These are phyloP conservation scores for Chionis minor DNA, from an alignment of 2,113 vertebrate species.

Conservation along the genomic window DNA sequence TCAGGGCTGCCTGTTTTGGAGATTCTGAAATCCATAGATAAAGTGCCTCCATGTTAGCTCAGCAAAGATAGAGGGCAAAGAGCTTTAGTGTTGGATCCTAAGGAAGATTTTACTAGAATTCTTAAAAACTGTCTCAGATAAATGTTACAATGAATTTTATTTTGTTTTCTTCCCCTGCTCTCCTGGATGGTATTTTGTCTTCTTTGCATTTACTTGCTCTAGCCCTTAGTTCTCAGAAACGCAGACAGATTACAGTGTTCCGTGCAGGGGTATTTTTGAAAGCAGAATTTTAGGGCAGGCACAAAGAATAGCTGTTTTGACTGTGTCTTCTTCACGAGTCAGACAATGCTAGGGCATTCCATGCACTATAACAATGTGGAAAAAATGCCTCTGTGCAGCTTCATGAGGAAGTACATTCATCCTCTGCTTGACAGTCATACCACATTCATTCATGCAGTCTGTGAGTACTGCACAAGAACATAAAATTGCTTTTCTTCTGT, in stretches of 20 bases:
- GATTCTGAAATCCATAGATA: not conserved
- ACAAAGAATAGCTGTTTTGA: not conserved
- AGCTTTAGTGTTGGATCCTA: not conserved
- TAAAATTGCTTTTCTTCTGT: not conserved
- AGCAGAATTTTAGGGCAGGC: not conserved
- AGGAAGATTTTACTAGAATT: not conserved
- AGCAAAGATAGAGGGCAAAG: not conserved
- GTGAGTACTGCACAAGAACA: not conserved
- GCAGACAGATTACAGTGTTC: not conserved
- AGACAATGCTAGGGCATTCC: not conserved
- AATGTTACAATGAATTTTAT: not conserved
- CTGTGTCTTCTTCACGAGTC: not conserved
- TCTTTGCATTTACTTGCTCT: not conserved
- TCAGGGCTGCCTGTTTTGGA: not conserved
- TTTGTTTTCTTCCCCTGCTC: fast-evolving
- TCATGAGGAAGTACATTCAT: not conserved
- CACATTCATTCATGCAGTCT: not conserved
- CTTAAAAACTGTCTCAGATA: not conserved
- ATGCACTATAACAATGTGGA: not conserved
- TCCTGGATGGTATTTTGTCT: not conserved
- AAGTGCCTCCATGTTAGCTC: not conserved
- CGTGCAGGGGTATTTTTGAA: not conserved
- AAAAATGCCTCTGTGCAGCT: not conserved
- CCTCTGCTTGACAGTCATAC: not conserved
- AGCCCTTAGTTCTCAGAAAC: not conserved